Conservation (phyloP, 1,140 invertebrate species). For the Carposina sasakii region DNA sequence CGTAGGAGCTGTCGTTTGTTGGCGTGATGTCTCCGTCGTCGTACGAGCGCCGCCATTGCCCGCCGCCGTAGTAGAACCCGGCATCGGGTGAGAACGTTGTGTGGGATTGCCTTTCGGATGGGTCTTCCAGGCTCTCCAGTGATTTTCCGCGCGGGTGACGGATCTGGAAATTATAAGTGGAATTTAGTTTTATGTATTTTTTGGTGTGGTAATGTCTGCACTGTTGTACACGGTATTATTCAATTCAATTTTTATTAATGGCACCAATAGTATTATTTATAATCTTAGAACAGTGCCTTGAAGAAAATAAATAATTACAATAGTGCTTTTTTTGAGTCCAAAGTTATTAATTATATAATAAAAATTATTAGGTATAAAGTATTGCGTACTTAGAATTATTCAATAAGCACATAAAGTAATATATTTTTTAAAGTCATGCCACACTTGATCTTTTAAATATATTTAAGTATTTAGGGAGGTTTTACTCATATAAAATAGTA, state of each 20-base stretch:
- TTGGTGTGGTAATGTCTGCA: too few species aligned
- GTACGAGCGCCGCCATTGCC: conserved; percentile 86
- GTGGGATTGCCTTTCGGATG: conserved; percentile 75
- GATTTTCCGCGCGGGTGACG: conserved; percentile 85
- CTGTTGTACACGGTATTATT: too few species aligned
- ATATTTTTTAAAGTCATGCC: neutral
- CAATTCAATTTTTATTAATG: too few species aligned
- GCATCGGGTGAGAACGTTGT: conserved; percentile 75
- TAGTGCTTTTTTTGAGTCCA: too few species aligned
- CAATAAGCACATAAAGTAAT: too few species aligned
- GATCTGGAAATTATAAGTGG: too few species aligned
- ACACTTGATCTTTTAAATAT: neutral
- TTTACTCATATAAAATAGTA: neutral
- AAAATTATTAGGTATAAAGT: too few species aligned
- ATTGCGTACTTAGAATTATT: too few species aligned
- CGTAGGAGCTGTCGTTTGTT: conserved; percentile 84
- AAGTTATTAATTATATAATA: too few species aligned
- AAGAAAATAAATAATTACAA: too few species aligned
- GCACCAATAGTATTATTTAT: too few species aligned
- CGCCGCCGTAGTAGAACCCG: conserved; percentile 70
- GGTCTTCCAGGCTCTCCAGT: conserved; percentile 86
- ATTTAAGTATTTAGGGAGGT: neutral
- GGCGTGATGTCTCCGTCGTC: conserved; percentile 92
- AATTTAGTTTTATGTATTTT: neutral
- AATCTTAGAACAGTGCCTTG: too few species aligned